Base-by-base conservation (phyloP, 2,888 invertebrate species). In the Corythucha ciliata region DNA sequence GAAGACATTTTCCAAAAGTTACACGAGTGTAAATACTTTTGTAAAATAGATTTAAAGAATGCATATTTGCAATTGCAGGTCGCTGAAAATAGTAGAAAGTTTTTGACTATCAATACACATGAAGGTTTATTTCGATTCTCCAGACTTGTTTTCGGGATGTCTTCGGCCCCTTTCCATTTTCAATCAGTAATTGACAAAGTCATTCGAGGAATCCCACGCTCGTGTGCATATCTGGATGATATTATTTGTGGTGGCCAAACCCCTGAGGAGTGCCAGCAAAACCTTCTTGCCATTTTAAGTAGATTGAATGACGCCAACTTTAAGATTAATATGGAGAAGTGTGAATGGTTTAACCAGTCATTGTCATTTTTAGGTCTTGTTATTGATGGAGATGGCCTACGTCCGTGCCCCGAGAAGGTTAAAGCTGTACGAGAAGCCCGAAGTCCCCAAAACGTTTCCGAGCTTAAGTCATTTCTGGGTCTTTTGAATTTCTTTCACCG, bases 1-100 rank as follows among this genome's bases (percentile, higher is more conserved):
- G 51, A 54, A 6, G 52, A 54, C 29, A 40, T 54, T 25, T 47
- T 46, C 6, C 29, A 25, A 1, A 36, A 32, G 16, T 39, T 54
- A 21, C 18, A 24, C 6, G 47, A 41, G 6, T 44, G 27, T 22
- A 46, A 39, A 27, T 5, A 32, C 5, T 54, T 54, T 32, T 16
- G 41, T 21, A 20, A 41, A n/a, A n/a, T 41, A 4, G 41, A 41
- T 24, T 41, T 22, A 14, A 10, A 10, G 3, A 41, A 41, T n/a
- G 24, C 41, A 3, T 41, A 41, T 24, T n/a, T 41, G 24, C 41
- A 41, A 6, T 41, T 4, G 7, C 5, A 22, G 24, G 16, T 41
- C 12, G 25, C 16, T 16, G 22, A n/a, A n/a, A 24, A 6, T 41
- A 5, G 18, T 14, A 39, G 25, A n/a, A 8, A 1, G n/a, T 12